Base-by-base conservation (phyloP, 1,140 invertebrate species). In the Lasioglossum albipes region DNA sequence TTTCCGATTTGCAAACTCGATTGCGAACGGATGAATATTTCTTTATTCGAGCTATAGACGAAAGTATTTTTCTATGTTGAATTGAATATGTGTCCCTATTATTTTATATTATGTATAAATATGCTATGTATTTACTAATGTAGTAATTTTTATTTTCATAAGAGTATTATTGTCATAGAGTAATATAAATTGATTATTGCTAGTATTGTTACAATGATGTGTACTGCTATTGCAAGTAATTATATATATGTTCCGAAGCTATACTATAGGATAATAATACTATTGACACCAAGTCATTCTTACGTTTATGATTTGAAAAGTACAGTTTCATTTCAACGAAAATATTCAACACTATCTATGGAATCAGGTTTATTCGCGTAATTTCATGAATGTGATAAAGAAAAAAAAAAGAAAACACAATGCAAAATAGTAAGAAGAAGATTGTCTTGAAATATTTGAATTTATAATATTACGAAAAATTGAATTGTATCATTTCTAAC, bases 201-300 rank as follows among this genome's bases (percentile, higher is more conserved):
- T 79, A 81, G 59, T 81, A 75, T 72, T 86, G 83, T 73, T 84
- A 69, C 77, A 64, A 72, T 87, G 81, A 77, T 66, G 62, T 82
- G 66, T 82, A 80, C 67, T 79, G 81, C 79, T 85, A 85, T 79
- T 82, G 71, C 64, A 75, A 62, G 82, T 84, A 68, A 84, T 52
- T 85, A 85, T 85, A 85, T 85, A 85, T 85, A 85, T 81, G 84
- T 85, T 85, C 83, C 84, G 70, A 65, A 87, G 75, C 79, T 57
- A 83, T 76, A 70, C 73, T 79, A 79, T 85, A 80, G 59, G 59
- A 27, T 27, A 49, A 75, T 73, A 73, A 61, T 16, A n/a, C n/a
- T n/a, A 75, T 73, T 75, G 27, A 27, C 75, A 75, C 79, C 42
- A 54, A 79, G 54, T 13, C 49, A 61, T 72, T 12, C 45, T 71